Conservation (phyloP, 2,113 vertebrate genomes). For the Pangasianodon hypophthalmus region DNA sequence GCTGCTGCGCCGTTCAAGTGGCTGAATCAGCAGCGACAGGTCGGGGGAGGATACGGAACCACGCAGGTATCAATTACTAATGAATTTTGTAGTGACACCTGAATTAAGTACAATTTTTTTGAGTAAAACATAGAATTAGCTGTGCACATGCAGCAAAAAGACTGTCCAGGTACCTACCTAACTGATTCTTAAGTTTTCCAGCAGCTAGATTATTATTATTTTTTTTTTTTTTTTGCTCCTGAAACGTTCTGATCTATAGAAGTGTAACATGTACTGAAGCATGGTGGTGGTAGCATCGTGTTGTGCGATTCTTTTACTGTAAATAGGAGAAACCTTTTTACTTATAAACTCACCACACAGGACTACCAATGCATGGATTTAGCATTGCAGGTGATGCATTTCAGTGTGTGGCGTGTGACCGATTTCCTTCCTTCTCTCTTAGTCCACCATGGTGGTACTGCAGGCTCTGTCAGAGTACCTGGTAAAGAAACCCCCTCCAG, state of each 20-base stretch:
- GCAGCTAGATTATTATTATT: too few relatives aligned
- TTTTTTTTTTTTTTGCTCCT: neutral
- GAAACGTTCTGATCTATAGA: neutral
- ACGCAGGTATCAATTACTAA: slow-evolving; percentile 70
- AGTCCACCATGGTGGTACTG: slow-evolving; percentile 77
- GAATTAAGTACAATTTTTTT: neutral
- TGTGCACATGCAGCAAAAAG: too few relatives aligned
- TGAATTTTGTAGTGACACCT: neutral
- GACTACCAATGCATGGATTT: neutral
- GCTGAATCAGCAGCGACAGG: slow-evolving; percentile 68
- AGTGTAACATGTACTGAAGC: neutral
- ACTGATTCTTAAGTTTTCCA: too few relatives aligned
- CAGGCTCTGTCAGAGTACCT: slow-evolving; percentile 75
- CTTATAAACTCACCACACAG: too few relatives aligned
- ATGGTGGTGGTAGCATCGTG: neutral
- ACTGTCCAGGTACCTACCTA: neutral
- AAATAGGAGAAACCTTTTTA: neutral
- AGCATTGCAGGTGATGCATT: neutral
- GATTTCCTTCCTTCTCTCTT: neutral
- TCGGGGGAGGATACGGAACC: slow-evolving; percentile 70
- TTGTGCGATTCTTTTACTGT: neutral
- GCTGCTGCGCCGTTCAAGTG: slow-evolving; percentile 65
- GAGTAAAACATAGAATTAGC: too few relatives aligned
- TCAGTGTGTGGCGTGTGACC: neutral
- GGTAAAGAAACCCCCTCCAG: slow-evolving; percentile 53